phyloP scores from a whole-genome alignment of 2,797 vertebrate species.

The Xerus rutilus region DNA sequence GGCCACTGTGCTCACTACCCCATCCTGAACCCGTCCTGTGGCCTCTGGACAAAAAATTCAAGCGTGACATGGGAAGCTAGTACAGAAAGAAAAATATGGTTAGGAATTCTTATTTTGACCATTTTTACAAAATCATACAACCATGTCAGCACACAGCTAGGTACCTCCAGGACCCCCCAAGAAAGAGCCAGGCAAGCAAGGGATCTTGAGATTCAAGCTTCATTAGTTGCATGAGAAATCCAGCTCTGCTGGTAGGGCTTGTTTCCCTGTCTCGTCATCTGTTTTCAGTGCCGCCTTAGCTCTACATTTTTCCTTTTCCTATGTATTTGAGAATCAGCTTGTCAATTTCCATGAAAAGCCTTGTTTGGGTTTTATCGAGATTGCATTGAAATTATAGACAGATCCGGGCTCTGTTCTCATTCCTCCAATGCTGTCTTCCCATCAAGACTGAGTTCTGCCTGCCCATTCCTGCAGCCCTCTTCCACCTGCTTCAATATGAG shows the following conservation, averaged over 20 bases:
- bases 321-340: neutral
- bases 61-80: neutral
- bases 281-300: neutral
- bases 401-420: neutral
- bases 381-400: neutral
- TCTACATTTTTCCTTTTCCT: neutral
- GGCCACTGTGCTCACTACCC: too few relatives aligned
- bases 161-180: too few relatives aligned
- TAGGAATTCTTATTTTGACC: neutral
- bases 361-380: neutral
- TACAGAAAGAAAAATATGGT: neutral
- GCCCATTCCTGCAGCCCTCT: neutral
- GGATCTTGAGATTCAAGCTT: neutral
- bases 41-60: neutral
- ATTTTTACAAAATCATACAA: neutral
- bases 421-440: neutral
- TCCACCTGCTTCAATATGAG: neutral
- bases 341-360: neutral
- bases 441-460: neutral
- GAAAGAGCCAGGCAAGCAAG: neutral
- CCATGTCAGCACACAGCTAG: neutral
- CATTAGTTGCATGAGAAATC: neutral
- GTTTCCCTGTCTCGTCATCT: neutral
- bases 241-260: neutral
- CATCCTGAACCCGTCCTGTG: neutral